Evolutionary conservation across 2,888 invertebrate species (phyloP), one percentile per base, ranked within the genome.

Genomic region (Orchesellides sinensis): DNA sequence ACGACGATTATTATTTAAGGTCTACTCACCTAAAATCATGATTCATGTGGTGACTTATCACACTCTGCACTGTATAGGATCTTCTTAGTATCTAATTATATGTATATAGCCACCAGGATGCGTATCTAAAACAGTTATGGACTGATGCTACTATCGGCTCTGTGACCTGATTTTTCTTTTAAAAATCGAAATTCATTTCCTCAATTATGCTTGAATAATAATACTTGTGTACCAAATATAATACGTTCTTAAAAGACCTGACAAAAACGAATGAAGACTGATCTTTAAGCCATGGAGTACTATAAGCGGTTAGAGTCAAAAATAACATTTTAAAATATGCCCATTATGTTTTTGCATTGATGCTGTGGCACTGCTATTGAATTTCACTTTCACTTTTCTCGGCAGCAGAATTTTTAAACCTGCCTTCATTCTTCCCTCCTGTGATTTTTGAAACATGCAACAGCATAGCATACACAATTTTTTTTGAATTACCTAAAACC

Each of bases 101-200:
- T 12, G n/a, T 40, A 40, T 14, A n/a, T 40, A 40, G 40, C 40
- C 17, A 66, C 66, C 21, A 21, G 52, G 52, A 52, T 21, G 66
- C 40, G 25, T 47, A 14, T 40, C 27, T n/a, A n/a, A n/a, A n/a
- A n/a, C n/a, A n/a, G n/a, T 27, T 25, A 8, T 4, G 40, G 65
- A 12, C 25, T 47, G 40, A 10, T 45, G n/a, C 40, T 14, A 40
- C 2, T 40, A 40, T 32, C 19, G 54, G 59, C 21, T 35, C 2
- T 56, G 19, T 74, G 74, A 74, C 74, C 74, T 65, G 52, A 40
- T 49, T 63, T 35, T 35, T 29, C 2, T 29, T 49, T 29, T 25
- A 45, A 73, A 73, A 73, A 74, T 52, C 21, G 52, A 74, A 65
- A 74, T 23, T 74, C 65, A 74, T 65, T 74, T 74, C 74, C 65